These are phyloP conservation scores for Poecilia velifera DNA, from an alignment of 2,797 vertebrate genomes.

Conservation along the genomic window DNA sequence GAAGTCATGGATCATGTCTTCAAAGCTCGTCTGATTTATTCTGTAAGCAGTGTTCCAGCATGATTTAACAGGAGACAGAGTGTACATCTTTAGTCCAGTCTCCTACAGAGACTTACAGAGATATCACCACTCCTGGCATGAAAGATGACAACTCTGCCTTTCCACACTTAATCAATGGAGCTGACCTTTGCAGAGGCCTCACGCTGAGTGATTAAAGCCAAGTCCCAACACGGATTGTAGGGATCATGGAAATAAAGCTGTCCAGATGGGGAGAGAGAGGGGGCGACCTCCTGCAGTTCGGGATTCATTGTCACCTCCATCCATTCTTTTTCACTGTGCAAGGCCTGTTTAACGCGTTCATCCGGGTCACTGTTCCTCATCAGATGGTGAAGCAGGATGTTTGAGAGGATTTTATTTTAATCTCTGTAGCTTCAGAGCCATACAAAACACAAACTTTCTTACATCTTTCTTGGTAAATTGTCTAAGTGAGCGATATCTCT, in stretches of 20 bases:
- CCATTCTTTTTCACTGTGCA: constrained; percentile 22
- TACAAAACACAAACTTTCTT: neutral
- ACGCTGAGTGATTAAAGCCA: constrained; percentile 82
- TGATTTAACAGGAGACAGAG: constrained; percentile 52
- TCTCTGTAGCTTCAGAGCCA: neutral
- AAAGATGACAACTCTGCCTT: constrained; percentile 76
- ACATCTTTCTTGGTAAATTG: neutral
- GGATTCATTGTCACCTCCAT: constrained; percentile 45
- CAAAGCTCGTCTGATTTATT: constrained; percentile 43
- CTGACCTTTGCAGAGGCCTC: constrained; percentile 81
- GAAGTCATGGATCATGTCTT: constrained; percentile 9
- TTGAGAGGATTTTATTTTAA: neutral
- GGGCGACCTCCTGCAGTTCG: constrained; percentile 47
- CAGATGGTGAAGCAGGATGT: constrained; percentile 26
- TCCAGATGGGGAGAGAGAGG: constrained; percentile 66
- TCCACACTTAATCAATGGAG: constrained; percentile 76
- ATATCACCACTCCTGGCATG: constrained; percentile 69
- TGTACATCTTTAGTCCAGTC: constrained; percentile 40
- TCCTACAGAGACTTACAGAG: constrained; percentile 67
- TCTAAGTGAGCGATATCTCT: neutral
- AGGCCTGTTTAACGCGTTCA: constrained; percentile 13
- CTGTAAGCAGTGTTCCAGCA: constrained; percentile 25
- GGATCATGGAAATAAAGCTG: constrained; percentile 55
- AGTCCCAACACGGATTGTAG: constrained; percentile 60
- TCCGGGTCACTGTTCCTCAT: constrained; percentile 34